Percentiles rank a stretch among this genome's conserved stretches.
These are phyloP conservation scores for Cynaeus angustus DNA, from an alignment of 2,888 invertebrate species.

Conservation along the genomic window DNA sequence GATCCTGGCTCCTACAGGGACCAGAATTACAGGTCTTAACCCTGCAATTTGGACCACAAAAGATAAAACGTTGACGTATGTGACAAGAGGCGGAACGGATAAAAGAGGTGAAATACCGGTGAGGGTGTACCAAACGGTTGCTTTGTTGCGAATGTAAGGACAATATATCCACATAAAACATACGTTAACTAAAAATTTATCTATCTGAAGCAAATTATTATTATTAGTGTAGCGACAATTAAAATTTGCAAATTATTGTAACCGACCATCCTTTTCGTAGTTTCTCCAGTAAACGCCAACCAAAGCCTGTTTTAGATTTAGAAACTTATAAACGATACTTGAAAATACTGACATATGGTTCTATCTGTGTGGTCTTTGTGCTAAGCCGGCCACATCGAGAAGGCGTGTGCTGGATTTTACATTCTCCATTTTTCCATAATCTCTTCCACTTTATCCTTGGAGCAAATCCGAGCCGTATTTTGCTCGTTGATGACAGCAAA, in stretches of 20 bases:
- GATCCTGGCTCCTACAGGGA: constrained; percentile 68
- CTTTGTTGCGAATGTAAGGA: constrained; percentile 10
- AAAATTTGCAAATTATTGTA: neutral
- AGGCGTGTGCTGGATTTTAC: constrained; percentile 28
- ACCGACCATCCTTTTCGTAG: too few species aligned
- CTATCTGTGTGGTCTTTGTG: constrained; percentile 35
- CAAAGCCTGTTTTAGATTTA: too few species aligned
- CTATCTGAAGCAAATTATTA: too few species aligned
- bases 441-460: constrained; percentile 11
- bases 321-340: neutral
- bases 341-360: constrained; percentile 22
- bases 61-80: constrained; percentile 66
- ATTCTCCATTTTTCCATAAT: constrained; percentile 29
- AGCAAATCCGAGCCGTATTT: constrained; percentile 8
- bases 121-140: constrained; percentile 53
- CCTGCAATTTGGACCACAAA: constrained; percentile 70
- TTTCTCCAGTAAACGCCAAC: too few species aligned
- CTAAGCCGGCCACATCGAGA: constrained; percentile 22
- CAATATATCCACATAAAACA: too few species aligned
- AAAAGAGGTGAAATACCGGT: constrained; percentile 63
- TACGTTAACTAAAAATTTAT: too few species aligned
- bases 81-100: constrained; percentile 64
- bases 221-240: too few species aligned
- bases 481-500: constrained; percentile 26
- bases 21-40: constrained; percentile 69